Conservation (phyloP, 2,797 vertebrate genomes). For the Thripadectes ignobilis region DNA sequence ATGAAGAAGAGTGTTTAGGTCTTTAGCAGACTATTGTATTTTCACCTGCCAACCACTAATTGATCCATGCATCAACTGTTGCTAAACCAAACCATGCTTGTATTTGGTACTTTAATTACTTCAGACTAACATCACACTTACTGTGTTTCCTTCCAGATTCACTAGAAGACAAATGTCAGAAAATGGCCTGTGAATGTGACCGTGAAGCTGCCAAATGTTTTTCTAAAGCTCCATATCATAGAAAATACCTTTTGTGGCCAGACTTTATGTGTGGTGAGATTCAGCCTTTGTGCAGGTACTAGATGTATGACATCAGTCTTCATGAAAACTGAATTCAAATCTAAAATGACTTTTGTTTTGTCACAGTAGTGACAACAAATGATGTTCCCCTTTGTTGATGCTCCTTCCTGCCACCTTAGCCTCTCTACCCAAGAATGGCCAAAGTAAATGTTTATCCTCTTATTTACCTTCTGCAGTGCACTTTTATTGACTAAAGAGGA, state of each 20-base stretch:
- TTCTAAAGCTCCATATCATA: conserved; percentile 79
- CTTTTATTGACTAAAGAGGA: neutral
- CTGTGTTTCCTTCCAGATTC: conserved; percentile 79
- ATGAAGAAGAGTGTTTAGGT: neutral
- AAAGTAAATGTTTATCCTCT: neutral
- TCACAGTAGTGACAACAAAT: neutral
- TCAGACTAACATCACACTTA: neutral
- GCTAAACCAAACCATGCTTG: neutral
- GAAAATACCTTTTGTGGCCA: conserved; percentile 84
- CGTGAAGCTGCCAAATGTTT: conserved; percentile 85
- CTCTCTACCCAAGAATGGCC: neutral
- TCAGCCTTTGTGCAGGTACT: conserved; percentile 81
- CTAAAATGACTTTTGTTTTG: neutral
- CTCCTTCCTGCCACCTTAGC: neutral
- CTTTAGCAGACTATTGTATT: neutral
- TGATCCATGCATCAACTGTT: neutral
- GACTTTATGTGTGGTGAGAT: conserved; percentile 79
- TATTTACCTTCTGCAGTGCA: neutral
- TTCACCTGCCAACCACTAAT: neutral
- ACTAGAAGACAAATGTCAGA: conserved; percentile 84
- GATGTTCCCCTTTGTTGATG: neutral
- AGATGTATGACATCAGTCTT: neutral
- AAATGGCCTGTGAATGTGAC: conserved; percentile 89
- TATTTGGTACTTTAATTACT: neutral
- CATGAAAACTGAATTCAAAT: neutral